phyloP scores from a whole-genome alignment of 2,888 invertebrate genomes.

The Sesia bembeciformis region DNA sequence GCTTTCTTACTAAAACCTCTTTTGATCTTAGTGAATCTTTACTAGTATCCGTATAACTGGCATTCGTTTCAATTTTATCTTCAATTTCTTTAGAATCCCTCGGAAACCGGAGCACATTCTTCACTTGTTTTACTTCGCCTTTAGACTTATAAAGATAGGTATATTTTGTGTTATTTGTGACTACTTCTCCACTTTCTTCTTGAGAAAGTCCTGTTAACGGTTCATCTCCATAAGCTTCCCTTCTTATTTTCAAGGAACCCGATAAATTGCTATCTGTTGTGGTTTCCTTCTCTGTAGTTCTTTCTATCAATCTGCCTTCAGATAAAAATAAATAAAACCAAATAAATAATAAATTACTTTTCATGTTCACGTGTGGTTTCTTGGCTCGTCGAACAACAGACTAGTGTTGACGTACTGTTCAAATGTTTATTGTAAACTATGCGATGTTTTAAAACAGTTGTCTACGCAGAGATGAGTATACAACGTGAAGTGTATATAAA shows the following conservation, averaged over 20 bases:
- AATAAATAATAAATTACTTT: conserved; percentile 18
- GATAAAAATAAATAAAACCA: conserved; percentile 14
- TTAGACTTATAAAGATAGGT: conserved; percentile 12
- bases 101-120: background rate
- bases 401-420: conserved; percentile 31
- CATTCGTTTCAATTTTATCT: conserved; percentile 1
- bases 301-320: conserved; percentile 29
- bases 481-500: too few species aligned
- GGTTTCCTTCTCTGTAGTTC: conserved; percentile 22
- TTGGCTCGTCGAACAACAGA: conserved; percentile 17
- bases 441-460: conserved; percentile 39
- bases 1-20: conserved; percentile 37
- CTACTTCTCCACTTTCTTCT: background rate
- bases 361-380: conserved; percentile 29
- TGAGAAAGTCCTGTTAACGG: background rate
- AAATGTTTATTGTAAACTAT: conserved; percentile 40
- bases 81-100: conserved; percentile 1
- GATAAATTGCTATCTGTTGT: conserved; percentile 16
- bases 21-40: conserved; percentile 3
- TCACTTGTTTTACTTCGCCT: background rate
- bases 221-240: conserved; percentile 18
- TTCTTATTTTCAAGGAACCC: conserved; percentile 16
- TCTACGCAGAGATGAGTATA: conserved; percentile 14
- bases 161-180: conserved; percentile 11
- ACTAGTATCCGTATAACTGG: conserved; percentile 1